These are phyloP conservation scores for Trichoplusia ni DNA, from an alignment of 1,140 invertebrate species.

Conservation along the genomic window DNA sequence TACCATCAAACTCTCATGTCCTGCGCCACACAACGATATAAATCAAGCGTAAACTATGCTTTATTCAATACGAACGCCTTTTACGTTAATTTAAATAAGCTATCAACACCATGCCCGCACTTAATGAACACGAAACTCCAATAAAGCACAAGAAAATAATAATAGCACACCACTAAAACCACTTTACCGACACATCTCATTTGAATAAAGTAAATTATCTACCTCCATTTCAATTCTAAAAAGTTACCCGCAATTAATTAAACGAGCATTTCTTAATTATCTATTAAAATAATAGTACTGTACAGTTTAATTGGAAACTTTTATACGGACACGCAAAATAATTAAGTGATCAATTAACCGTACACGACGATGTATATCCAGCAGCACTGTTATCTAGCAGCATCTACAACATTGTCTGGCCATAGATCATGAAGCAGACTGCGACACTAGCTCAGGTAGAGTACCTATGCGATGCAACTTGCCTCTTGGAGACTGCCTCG, in stretches of 20 bases:
- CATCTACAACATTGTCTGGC: slow-evolving; percentile 53
- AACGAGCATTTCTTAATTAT: slow-evolving; percentile 74
- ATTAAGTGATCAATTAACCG: slow-evolving; percentile 76
- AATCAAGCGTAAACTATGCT: slow-evolving; percentile 66
- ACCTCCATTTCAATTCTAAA: slow-evolving; percentile 51
- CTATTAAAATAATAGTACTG: slow-evolving; percentile 73
- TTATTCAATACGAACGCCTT: slow-evolving; percentile 57
- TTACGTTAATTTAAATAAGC: slow-evolving; percentile 74
- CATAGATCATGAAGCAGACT: slow-evolving; percentile 41
- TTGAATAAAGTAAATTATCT: slow-evolving; percentile 76
- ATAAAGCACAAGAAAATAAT: slow-evolving; percentile 77
- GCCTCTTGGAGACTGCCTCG: neutral
- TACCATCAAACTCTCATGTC: slow-evolving; percentile 72
- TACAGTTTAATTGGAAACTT: slow-evolving; percentile 72
- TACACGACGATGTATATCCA: slow-evolving; percentile 57
- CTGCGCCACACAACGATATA: slow-evolving; percentile 60
- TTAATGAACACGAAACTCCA: slow-evolving; percentile 74
- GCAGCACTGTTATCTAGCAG: slow-evolving; percentile 46
- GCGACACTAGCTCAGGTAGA: neutral
- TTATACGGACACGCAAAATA: slow-evolving; percentile 72
- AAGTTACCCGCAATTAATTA: slow-evolving; percentile 72
- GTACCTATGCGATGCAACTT: neutral
- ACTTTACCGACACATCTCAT: slow-evolving; percentile 66
- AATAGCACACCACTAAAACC: slow-evolving; percentile 72
- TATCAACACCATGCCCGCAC: slow-evolving; percentile 56